These are phyloP conservation scores for Smittia sp. DNA, from an alignment of 2,888 invertebrate species.

Conservation along the genomic window DNA sequence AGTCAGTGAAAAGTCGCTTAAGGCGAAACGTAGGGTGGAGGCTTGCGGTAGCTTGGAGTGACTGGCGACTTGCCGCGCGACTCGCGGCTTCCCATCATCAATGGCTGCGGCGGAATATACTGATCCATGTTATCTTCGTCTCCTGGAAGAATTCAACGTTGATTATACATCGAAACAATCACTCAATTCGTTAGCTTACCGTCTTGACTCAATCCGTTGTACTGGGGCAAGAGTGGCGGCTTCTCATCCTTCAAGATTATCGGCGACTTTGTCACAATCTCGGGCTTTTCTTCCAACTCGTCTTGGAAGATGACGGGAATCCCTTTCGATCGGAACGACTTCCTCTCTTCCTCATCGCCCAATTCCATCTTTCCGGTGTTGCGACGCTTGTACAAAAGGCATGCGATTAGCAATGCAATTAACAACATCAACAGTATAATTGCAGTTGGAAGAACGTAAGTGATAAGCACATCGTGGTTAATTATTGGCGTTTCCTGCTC, in stretches of 20 bases:
- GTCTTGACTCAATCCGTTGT: conserved; percentile 53
- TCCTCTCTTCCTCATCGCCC: conserved; percentile 76
- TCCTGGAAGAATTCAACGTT: conserved; percentile 44
- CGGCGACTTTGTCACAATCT: conserved; percentile 85
- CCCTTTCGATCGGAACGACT: conserved; percentile 76
- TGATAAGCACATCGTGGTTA: conserved; percentile 67
- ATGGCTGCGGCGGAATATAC: conserved; percentile 86
- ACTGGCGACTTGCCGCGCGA: conserved; percentile 75
- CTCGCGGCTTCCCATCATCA: conserved; percentile 63
- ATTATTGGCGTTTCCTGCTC: conserved; percentile 50
- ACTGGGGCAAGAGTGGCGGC: conserved; percentile 83
- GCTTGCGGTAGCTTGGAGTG: conserved; percentile 89
- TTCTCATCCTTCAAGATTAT: conserved; percentile 94
- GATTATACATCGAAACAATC: not conserved
- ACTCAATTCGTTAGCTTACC: conserved; percentile 45
- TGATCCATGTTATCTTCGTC: conserved; percentile 65
- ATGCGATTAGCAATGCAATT: conserved; percentile 75
- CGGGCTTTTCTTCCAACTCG: conserved; percentile 90
- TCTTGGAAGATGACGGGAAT: conserved; percentile 97
- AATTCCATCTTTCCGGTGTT: conserved; percentile 82
- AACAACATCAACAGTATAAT: conserved; percentile 86
- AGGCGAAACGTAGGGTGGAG: conserved; percentile 96
- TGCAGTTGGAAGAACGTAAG: conserved; percentile 84
- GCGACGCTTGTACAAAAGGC: conserved; percentile 69
- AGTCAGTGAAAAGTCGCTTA: too few relatives aligned